These are phyloP conservation scores for Lasioglossum vierecki DNA, from an alignment of 2,888 invertebrate species.

Conservation along the genomic window DNA sequence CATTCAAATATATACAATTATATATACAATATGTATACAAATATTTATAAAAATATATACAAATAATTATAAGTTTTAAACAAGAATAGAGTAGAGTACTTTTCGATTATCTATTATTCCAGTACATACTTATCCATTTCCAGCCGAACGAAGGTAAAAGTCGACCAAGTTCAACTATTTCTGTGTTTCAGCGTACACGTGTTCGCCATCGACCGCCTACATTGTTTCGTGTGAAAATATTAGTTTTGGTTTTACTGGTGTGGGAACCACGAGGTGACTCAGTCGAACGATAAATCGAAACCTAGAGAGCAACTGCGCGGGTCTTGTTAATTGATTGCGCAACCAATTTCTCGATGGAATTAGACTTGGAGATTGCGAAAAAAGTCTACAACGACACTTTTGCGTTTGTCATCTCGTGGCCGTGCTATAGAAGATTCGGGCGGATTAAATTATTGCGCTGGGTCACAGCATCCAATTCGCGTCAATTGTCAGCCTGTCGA, in stretches of 20 bases:
- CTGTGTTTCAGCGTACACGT: background rate
- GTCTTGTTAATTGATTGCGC: background rate
- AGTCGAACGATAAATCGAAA: background rate
- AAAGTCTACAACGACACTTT: background rate
- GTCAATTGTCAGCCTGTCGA: background rate
- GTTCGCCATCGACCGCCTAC: background rate
- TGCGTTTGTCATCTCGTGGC: background rate
- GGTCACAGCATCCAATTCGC: background rate
- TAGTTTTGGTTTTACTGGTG: background rate
- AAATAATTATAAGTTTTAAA: background rate
- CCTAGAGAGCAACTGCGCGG: background rate
- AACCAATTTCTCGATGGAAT: background rate
- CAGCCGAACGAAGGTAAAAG: background rate
- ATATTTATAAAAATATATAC: background rate
- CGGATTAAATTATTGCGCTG: background rate
- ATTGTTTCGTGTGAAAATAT: constrained; percentile 9
- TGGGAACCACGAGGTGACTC: background rate
- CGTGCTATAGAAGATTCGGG: too few relatives aligned
- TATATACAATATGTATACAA: too few relatives aligned
- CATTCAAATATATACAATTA: background rate
- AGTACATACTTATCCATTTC: background rate
- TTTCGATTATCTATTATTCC: background rate
- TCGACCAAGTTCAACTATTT: background rate
- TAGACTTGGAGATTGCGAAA: background rate
- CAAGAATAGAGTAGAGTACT: background rate